Base-by-base conservation (phyloP, 2,113 vertebrate species). In the Tachysurus fulvidraco region DNA sequence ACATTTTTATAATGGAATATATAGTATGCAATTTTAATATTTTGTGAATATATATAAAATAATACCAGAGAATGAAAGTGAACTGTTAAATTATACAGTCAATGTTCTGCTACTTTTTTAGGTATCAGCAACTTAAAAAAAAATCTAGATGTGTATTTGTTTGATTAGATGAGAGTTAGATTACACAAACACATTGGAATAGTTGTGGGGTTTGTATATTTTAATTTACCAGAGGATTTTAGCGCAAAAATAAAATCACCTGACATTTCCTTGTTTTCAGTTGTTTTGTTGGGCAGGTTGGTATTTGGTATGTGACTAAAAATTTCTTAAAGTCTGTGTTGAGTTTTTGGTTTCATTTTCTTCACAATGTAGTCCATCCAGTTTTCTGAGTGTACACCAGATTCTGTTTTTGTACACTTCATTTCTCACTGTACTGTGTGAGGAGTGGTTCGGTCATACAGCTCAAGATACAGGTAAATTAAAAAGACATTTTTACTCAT, bases 1-100 rank as follows among this genome's bases (percentile, higher is more conserved):
- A 98, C 97, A 98, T 97, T 98, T 98, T 98, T 98, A 97, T 97
- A 96, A 94, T 95, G 94, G 94, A 92, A 92, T 84, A 94, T 93
- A 94, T 94, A 94, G 94, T 96, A 94, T 96, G 95, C 94, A 60
- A 96, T 98, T 96, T 95, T 92, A 96, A 93, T 93, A 94, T 94
- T 93, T 97, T 97, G 95, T 96, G 93, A 83, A 54, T 83, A 96
- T 94, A 96, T 94, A 94, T 91, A 36, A 36, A 50, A 50, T 7
- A 94, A 92, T 93, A 91, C 89, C 88, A 90, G 85, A 92, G 84
- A 95, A 95, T 95, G 94, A 74, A 95, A 84, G 54, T 92, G 79
- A 90, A 87, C 83, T 84, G 90, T 92, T 83, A 81, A 91, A 73
- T 91, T 90, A 30, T 23, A 55, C 46, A 83, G 46, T 81, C 14